These are phyloP conservation scores for Sminthurinus signatus DNA, from an alignment of 1,140 invertebrate species.

Conservation along the genomic window DNA sequence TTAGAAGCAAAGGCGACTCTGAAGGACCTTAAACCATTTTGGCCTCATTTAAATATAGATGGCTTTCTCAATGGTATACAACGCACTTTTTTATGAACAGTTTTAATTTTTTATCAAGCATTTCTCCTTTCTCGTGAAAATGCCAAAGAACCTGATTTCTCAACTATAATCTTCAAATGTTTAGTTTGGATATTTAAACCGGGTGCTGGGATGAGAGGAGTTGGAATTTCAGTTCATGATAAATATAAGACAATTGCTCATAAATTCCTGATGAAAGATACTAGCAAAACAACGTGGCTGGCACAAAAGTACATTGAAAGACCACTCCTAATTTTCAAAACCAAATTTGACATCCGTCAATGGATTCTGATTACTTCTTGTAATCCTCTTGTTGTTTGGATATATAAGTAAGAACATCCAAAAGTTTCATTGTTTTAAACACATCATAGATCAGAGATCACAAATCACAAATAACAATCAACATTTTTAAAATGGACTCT, in stretches of 20 bases:
- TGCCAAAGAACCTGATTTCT: constrained; percentile 66
- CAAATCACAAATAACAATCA: too few relatives aligned
- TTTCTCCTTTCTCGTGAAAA: constrained; percentile 67
- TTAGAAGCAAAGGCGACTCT: too few relatives aligned
- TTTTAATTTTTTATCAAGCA: constrained; percentile 43
- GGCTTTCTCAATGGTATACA: constrained; percentile 23
- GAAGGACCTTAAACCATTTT: constrained; percentile 54
- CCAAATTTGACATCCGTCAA: constrained; percentile 88
- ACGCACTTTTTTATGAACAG: constrained; percentile 58
- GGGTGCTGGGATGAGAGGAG: constrained; percentile 81
- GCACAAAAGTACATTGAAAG: constrained; percentile 52
- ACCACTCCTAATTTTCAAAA: constrained; percentile 76
- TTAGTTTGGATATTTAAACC: constrained; percentile 60
- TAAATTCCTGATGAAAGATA: constrained; percentile 54
- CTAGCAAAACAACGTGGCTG: constrained; percentile 31
- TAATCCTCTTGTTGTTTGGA: constrained; percentile 85
- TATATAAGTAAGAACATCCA: constrained; percentile 66
- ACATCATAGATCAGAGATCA: too few relatives aligned
- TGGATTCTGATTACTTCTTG: constrained; percentile 87
- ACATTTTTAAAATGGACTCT: too few relatives aligned
- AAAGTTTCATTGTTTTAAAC: neutral
- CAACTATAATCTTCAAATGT: too few relatives aligned
- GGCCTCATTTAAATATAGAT: neutral
- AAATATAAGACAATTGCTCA: constrained; percentile 76
- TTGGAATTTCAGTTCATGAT: constrained; percentile 80